These are phyloP conservation scores for Girardinus metallicus DNA, from an alignment of 2,797 vertebrate species.

Conservation along the genomic window DNA sequence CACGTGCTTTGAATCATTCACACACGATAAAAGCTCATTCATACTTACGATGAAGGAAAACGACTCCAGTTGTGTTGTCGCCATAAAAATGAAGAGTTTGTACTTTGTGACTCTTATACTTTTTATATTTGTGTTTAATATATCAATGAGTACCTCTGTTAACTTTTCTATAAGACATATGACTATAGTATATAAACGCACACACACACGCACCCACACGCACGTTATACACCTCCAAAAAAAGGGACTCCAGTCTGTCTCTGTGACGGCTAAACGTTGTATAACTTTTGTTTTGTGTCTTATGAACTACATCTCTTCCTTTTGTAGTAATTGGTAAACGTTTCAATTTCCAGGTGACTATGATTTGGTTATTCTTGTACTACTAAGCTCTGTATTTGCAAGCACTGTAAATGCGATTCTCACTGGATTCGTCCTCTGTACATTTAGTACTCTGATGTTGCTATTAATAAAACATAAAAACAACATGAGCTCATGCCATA, in stretches of 20 bases:
- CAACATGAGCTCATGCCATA: constrained; percentile 64
- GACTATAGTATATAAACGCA: constrained; percentile 79
- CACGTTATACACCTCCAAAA: constrained; percentile 68
- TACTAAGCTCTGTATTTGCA: constrained; percentile 91
- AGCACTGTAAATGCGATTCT: constrained; percentile 92
- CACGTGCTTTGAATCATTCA: constrained; percentile 55
- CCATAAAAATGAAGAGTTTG: constrained; percentile 85
- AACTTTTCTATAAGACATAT: constrained; percentile 86
- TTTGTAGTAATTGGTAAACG: constrained; percentile 82
- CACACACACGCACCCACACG: constrained; percentile 59
- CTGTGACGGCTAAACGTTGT: constrained; percentile 80
- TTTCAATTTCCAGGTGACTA: constrained; percentile 86
- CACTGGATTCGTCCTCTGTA: constrained; percentile 87
- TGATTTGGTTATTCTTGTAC: constrained; percentile 90
- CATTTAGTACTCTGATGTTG: constrained; percentile 94
- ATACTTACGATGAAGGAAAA: constrained; percentile 69
- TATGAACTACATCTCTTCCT: constrained; percentile 81
- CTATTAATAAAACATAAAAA: constrained; percentile 92
- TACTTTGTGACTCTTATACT: constrained; percentile 85
- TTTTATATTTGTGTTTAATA: constrained; percentile 90
- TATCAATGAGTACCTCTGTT: constrained; percentile 88
- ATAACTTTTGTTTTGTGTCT: constrained; percentile 82
- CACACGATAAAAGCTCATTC: constrained; percentile 64
- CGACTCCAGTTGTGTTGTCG: constrained; percentile 79
- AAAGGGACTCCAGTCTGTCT: constrained; percentile 77